Base-by-base conservation (phyloP, 2,888 invertebrate genomes). In the Parnassius apollo region DNA sequence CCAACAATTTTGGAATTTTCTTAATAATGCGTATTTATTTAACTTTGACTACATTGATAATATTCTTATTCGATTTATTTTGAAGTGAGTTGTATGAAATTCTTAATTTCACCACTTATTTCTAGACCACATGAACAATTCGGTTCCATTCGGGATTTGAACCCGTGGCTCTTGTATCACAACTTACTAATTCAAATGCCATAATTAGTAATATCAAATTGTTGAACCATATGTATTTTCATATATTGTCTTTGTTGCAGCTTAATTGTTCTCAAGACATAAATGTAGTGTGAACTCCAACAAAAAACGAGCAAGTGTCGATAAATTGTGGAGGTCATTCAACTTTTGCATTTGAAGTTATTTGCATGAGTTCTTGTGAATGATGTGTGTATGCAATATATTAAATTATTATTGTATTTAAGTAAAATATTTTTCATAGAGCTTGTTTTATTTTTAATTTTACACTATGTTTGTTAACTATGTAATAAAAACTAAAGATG, bases 321-420 rank as follows among this genome's bases (percentile, higher is more conserved):
- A 44, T 45, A 45, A 52, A 51, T 57, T 61, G 53, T 42, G 55
- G 51, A 58, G 66, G 57, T 62, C 59, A 42, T n/a, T 49, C 49
- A 57, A 54, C 35, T 54, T 57, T 52, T 66, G 60, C 67, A 69
- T 66, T 68, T 68, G 66, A 66, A 68, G 63, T 66, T 66, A 67
- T 65, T 51, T 67, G 68, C 64, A 70, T 70, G 71, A 72, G 71
- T 75, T 69, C 65, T 70, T 66, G 68, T 65, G 74, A 69, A 70
- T 66, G 71, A 64, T 72, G 73, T 77, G 76, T 81, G 82, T 78
- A 78, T 76, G 71, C 79, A 74, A 81, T 85, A 84, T 80, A 71
- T 70, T 80, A 89, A 89, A 87, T 89, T 86, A 82, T 78, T 82
- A 78, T 80, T 74, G 79, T 81, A 71, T 70, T 66, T 84, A 86